A percentile compares a stretch with the other conserved stretches of the same genome.
Evolutionary conservation across 2,888 invertebrate species (phyloP).

Genomic region (Philaethria dido): DNA sequence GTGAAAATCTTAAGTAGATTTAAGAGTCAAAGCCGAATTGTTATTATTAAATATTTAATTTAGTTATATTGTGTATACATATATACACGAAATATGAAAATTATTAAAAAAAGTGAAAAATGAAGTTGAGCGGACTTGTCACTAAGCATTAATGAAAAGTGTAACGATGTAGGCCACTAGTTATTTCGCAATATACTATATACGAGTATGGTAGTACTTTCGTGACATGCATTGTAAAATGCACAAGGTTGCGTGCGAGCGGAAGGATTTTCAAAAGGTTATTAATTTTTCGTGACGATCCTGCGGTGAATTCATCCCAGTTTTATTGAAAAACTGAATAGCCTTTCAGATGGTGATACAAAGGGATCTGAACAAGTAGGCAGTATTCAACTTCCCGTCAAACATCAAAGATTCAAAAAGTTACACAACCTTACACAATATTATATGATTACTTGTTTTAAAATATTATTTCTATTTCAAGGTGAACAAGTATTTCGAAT

Average conservation of each 20-base stretch:
- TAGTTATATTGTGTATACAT: too few species aligned
- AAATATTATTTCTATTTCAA: background rate
- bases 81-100: too few species aligned
- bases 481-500: too few species aligned
- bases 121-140: too few species aligned
- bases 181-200: background rate
- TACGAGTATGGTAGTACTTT: too few species aligned
- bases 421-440: constrained; percentile 6
- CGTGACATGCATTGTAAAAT: background rate
- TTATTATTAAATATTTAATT: too few species aligned
- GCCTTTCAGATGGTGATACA: constrained; percentile 63
- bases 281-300: constrained; percentile 62
- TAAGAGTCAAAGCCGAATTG: too few species aligned
- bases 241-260: constrained; percentile 28
- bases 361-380: constrained; percentile 56
- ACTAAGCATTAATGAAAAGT: background rate
- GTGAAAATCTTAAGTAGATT: too few species aligned
- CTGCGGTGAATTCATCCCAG: constrained; percentile 60
- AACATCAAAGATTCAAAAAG: constrained; percentile 41
- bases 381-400: constrained; percentile 48
- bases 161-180: background rate
- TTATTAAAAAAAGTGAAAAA: too few species aligned
- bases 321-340: constrained; percentile 70
- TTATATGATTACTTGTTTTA: background rate
- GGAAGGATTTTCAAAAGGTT: constrained; percentile 51